phyloP scores from a whole-genome alignment of 2,113 vertebrate species.

The Petromus typicus region DNA sequence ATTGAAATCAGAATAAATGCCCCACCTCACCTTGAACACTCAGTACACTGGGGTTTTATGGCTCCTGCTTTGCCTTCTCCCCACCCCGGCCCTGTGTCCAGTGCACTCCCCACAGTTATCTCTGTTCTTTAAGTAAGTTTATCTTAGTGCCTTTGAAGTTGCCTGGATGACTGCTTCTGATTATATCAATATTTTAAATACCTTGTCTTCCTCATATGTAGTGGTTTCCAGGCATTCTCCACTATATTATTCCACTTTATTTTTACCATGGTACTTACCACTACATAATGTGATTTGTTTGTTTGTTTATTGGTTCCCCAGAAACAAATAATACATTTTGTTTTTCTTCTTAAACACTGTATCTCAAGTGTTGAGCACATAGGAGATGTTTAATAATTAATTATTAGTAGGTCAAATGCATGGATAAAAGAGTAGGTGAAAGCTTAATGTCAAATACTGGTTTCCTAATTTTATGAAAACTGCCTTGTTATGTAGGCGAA shows the following conservation, averaged over 20 bases:
- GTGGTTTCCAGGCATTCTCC: not conserved
- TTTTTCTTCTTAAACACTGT: not conserved
- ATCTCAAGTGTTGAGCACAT: not conserved
- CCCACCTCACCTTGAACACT: accelerated
- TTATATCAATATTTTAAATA: not conserved
- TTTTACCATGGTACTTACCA: not conserved
- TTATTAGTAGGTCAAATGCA: not conserved
- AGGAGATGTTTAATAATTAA: not conserved
- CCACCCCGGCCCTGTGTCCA: too few species aligned
- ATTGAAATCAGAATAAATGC: not conserved
- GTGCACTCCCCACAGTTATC: too few species aligned
- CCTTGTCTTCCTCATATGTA: not conserved
- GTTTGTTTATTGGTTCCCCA: not conserved
- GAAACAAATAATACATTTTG: not conserved
- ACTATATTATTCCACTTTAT: not conserved
- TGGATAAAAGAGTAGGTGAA: not conserved
- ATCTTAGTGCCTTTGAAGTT: not conserved
- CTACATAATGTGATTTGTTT: not conserved
- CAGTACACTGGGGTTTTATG: not conserved
- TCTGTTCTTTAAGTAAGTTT: not conserved
- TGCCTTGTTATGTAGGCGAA: not conserved
- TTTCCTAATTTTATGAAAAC: not conserved
- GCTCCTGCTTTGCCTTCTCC: not conserved
- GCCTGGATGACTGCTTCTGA: not conserved
- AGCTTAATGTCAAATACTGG: not conserved